These are phyloP conservation scores for Lates japonicus DNA, from an alignment of 2,797 vertebrate genomes.

Conservation along the genomic window DNA sequence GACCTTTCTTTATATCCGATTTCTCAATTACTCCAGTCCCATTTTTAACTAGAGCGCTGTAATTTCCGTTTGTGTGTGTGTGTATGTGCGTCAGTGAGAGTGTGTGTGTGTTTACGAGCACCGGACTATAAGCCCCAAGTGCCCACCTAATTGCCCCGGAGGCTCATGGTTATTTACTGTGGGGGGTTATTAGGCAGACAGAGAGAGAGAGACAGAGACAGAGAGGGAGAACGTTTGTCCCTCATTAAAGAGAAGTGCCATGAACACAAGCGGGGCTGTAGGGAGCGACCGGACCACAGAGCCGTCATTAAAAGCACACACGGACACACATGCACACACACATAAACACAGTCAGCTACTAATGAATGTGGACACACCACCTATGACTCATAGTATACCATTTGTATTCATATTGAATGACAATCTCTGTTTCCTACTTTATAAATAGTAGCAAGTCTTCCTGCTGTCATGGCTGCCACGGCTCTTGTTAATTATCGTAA, in stretches of 20 bases:
- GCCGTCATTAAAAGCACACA: conserved; percentile 51
- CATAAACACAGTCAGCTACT: conserved; percentile 32
- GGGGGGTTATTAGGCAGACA: conserved; percentile 69
- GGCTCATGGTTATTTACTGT: conserved; percentile 77
- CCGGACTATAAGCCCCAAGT: conserved; percentile 66
- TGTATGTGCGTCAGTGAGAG: conserved; percentile 3
- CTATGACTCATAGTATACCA: conserved; percentile 66
- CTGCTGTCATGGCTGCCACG: conserved; percentile 16
- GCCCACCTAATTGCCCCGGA: conserved; percentile 76
- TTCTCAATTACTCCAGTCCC: conserved; percentile 23
- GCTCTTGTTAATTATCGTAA: conserved; percentile 6
- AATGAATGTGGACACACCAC: conserved; percentile 65
- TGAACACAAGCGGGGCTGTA: conserved; percentile 62
- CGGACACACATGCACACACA: conserved; percentile 41
- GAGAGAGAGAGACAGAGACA: conserved; percentile 23
- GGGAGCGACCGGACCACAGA: conserved; percentile 58
- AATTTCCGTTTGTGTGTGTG: not conserved
- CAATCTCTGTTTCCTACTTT: conserved; percentile 31
- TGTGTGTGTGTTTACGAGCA: conserved; percentile 46
- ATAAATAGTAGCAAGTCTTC: conserved; percentile 9
- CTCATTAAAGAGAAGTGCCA: conserved; percentile 77
- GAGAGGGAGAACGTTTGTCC: conserved; percentile 66
- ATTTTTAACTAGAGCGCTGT: conserved; percentile 34
- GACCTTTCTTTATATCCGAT: conserved; percentile 31
- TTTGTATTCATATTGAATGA: conserved; percentile 49